Conservation (phyloP, 2,797 vertebrate species). For the Myioborus miniatus region DNA sequence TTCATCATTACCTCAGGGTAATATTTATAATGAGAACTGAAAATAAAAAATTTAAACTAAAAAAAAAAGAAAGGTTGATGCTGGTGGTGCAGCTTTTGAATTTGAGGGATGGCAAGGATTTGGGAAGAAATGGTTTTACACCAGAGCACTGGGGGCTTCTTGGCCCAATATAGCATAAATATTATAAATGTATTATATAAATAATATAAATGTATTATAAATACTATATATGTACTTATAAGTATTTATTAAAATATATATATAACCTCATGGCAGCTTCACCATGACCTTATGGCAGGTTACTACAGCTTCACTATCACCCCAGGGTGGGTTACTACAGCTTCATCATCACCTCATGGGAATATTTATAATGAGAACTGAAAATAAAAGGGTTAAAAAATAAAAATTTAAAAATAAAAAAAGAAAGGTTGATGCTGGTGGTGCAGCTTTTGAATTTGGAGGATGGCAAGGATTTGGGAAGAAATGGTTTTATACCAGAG, state of each 20-base stretch:
- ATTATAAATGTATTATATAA: neutral
- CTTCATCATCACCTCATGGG: neutral
- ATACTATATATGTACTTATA: neutral
- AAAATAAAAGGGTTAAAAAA: too few species aligned
- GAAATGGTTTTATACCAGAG: neutral
- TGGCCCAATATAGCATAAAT: neutral
- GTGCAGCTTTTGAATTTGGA: neutral
- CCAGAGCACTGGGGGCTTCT: accelerated
- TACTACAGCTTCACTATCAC: neutral
- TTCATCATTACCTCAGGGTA: too few species aligned
- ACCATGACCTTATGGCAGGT: neutral
- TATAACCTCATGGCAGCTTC: neutral
- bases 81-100: neutral
- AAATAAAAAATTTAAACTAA: too few species aligned
- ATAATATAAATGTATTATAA: neutral
- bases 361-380: too few species aligned
- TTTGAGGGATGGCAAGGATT: accelerated
- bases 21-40: too few species aligned
- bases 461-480: accelerated
- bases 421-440: neutral
- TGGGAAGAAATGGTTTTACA: neutral
- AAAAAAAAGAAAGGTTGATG: neutral
- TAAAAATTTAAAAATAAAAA: too few species aligned
- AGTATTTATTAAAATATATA: neutral
- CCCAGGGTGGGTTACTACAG: neutral